phyloP scores from a whole-genome alignment of 2,797 vertebrate species.

The Rhinogobio ventralis region DNA sequence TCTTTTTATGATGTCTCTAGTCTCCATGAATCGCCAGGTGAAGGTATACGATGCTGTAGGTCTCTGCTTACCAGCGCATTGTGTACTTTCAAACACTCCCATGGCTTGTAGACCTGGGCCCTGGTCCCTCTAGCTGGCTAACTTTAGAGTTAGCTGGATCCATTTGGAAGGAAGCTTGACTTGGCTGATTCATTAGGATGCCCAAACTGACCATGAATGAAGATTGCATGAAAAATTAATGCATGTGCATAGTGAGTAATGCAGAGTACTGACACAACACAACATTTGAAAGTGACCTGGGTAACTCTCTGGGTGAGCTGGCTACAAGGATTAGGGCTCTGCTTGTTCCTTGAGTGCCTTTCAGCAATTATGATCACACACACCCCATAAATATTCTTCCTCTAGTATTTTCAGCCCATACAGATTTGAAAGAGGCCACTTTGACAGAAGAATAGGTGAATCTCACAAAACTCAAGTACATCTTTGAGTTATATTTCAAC shows the following conservation, averaged over 20 bases:
- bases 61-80: constrained; percentile 74
- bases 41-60: constrained; percentile 83
- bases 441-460: neutral
- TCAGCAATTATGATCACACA: neutral
- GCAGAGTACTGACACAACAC: neutral
- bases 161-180: constrained; percentile 13
- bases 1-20: constrained; percentile 99
- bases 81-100: constrained; percentile 78
- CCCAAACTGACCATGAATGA: neutral
- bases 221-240: constrained; percentile 40
- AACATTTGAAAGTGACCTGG: neutral
- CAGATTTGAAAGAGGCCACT: neutral
- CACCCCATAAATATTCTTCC: neutral
- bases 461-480: neutral
- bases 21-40: constrained; percentile 95
- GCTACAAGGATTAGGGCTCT: constrained; percentile 52
- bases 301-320: constrained; percentile 17
- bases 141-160: constrained; percentile 45
- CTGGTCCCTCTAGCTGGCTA: constrained; percentile 52
- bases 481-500: neutral
- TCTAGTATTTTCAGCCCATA: neutral
- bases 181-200: constrained; percentile 16
- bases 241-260: constrained; percentile 18
- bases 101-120: constrained; percentile 69
- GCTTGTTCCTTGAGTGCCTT: constrained; percentile 41